These are phyloP conservation scores for Rhinoraja longicauda DNA, from an alignment of 2,797 vertebrate species.

Conservation along the genomic window DNA sequence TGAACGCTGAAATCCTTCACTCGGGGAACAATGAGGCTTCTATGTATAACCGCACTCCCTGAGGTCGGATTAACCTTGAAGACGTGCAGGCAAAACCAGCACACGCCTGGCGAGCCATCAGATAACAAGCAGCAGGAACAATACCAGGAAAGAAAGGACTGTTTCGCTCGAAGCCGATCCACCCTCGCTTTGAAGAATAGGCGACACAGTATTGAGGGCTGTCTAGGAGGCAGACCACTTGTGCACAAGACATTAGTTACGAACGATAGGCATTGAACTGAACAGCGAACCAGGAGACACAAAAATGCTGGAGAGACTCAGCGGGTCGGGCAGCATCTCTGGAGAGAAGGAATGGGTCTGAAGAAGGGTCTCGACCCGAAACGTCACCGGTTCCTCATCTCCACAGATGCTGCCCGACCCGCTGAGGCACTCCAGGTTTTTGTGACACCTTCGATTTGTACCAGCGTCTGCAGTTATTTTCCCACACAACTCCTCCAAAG, in stretches of 20 bases:
- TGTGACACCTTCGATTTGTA: too few relatives aligned
- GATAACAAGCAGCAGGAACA: constrained; percentile 76
- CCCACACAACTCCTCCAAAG: too few relatives aligned
- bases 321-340: too few relatives aligned
- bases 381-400: too few relatives aligned
- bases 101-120: constrained; percentile 67
- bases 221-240: neutral
- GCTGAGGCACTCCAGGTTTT: too few relatives aligned
- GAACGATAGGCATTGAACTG: neutral
- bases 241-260: neutral
- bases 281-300: neutral
- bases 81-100: constrained; percentile 58
- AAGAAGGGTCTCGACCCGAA: too few relatives aligned
- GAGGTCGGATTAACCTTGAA: constrained; percentile 63
- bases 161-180: constrained; percentile 54
- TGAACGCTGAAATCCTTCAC: constrained; percentile 22
- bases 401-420: too few relatives aligned
- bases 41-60: constrained; percentile 47
- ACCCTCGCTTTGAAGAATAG: constrained; percentile 68
- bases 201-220: neutral
- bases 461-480: too few relatives aligned
- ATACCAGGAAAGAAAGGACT: constrained; percentile 76
- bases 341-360: too few relatives aligned
- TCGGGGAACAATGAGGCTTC: constrained; percentile 31
- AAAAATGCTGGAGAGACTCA: too few relatives aligned